Evolutionary conservation across 2,113 vertebrate species (phyloP).

Genomic region (Larimichthys polyactis): DNA sequence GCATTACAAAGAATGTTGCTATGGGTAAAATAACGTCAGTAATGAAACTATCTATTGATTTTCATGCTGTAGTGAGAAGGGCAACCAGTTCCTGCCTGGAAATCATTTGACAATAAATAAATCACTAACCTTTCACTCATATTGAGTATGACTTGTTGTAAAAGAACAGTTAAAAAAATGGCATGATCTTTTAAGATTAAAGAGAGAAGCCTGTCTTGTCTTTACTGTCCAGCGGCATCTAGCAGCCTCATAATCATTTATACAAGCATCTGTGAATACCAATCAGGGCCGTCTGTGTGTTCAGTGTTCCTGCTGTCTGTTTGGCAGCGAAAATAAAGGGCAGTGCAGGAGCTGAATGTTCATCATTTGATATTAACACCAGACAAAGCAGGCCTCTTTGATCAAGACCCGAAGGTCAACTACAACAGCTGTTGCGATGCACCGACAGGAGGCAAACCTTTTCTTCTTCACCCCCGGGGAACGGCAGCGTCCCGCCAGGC

Average conservation of each 20-base stretch:
- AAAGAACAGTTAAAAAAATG: background rate
- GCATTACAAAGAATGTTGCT: too few relatives aligned
- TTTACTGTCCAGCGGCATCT: constrained; percentile 53
- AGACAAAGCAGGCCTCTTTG: constrained; percentile 75
- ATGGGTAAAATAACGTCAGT: too few relatives aligned
- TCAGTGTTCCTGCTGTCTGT: constrained; percentile 56
- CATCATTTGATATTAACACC: constrained; percentile 77
- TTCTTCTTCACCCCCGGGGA: constrained; percentile 46
- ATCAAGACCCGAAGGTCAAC: constrained; percentile 81
- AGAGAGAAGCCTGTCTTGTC: background rate
- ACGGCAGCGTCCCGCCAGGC: constrained; percentile 28
- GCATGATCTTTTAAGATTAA: background rate
- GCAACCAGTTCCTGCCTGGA: background rate
- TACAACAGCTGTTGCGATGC: constrained; percentile 69
- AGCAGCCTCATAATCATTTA: constrained; percentile 58
- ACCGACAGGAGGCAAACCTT: constrained; percentile 44
- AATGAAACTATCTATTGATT: too few relatives aligned
- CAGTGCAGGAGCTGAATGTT: constrained; percentile 68
- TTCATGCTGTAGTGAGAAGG: background rate
- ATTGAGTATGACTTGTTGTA: background rate
- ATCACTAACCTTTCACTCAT: too few relatives aligned
- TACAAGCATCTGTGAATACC: constrained; percentile 71
- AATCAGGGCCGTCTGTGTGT: constrained; percentile 58
- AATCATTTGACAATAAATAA: background rate
- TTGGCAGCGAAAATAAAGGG: constrained; percentile 72